phyloP scores from a whole-genome alignment of 2,797 vertebrate species.

The Ctenosaura bakeri region DNA sequence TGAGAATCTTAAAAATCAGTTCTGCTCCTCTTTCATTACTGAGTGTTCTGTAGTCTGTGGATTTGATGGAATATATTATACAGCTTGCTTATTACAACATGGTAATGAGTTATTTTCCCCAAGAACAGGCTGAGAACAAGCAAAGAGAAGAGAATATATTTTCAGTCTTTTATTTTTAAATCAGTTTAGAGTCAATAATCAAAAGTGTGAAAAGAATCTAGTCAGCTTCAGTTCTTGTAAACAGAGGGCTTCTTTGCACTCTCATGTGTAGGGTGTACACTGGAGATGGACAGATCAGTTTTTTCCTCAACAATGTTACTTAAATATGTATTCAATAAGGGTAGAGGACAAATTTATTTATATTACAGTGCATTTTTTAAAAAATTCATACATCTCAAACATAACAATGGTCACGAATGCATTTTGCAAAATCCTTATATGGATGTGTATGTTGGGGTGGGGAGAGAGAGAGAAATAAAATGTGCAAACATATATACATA shows the following conservation, averaged over 20 bases:
- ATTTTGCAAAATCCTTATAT: no score
- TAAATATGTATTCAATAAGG: background rate
- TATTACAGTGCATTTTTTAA: background rate
- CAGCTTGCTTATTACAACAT: constrained; percentile 3
- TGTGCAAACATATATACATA: no score
- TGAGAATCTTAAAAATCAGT: constrained; percentile 16
- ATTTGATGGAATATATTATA: background rate
- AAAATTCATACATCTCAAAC: no score
- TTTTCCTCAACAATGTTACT: background rate
- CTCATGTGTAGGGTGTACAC: background rate
- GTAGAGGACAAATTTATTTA: background rate
- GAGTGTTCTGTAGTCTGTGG: background rate
- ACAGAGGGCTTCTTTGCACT: background rate
- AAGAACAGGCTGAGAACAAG: background rate
- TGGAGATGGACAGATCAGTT: background rate
- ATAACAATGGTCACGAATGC: no score
- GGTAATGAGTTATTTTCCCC: constrained; percentile 9
- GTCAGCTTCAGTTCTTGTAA: background rate
- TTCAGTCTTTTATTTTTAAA: constrained; percentile 27
- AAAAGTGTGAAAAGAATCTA: background rate
- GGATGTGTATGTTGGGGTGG: no score
- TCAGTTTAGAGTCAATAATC: no score
- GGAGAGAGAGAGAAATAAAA: no score
- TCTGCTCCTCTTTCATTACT: constrained; percentile 18
- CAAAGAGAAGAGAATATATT: constrained; percentile 1